Conservation (phyloP, 2,113 vertebrate genomes). For the Pelmatolapia mariae region DNA sequence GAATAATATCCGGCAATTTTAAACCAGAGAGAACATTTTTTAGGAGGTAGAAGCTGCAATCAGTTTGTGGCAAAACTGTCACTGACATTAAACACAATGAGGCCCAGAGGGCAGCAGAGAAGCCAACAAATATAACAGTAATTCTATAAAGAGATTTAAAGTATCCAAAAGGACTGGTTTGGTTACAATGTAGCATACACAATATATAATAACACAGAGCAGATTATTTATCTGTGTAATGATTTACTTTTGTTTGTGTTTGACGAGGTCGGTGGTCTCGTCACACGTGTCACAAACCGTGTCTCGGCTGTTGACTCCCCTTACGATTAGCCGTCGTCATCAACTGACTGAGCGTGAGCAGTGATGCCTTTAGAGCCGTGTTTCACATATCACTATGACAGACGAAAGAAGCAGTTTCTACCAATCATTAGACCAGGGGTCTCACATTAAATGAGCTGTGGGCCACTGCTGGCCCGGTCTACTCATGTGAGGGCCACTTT, state of each 20-base stretch:
- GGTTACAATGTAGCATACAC: neutral
- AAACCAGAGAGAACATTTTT: neutral
- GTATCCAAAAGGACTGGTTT: neutral
- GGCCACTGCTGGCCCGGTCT: neutral
- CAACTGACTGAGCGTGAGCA: neutral
- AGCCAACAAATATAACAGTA: accelerated
- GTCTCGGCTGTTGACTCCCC: accelerated
- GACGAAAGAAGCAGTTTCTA: accelerated
- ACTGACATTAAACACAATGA: neutral
- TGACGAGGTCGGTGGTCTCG: accelerated
- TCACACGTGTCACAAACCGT: accelerated
- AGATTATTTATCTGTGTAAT: neutral
- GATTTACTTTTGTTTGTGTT: neutral
- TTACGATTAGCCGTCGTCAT: accelerated
- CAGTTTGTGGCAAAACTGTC: neutral
- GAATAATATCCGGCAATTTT: accelerated
- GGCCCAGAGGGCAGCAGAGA: neutral
- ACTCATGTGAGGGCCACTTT: neutral
- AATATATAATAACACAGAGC: accelerated
- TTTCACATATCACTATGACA: neutral
- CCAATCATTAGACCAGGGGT: accelerated
- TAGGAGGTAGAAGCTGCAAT: neutral
- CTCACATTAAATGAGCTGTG: neutral
- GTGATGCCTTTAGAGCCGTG: neutral
- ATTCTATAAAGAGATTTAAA: neutral